phyloP scores from a whole-genome alignment of 23 tunicate species.

The Pegea sp. region DNA sequence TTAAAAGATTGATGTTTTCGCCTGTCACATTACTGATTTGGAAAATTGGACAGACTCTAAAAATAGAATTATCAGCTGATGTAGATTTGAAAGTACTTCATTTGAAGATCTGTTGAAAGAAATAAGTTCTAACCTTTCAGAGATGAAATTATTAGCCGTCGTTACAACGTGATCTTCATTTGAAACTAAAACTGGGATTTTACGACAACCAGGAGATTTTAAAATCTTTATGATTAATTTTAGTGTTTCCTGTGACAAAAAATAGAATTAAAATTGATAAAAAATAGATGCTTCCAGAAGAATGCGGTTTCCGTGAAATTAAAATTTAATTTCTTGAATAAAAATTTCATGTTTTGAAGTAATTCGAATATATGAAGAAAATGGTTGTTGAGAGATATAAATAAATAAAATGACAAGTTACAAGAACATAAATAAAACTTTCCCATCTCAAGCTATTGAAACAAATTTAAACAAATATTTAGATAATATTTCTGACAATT shows the following conservation, averaged over 20 bases:
- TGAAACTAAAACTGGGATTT: conserved; percentile 87
- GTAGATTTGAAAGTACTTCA: neutral
- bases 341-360: too few species aligned
- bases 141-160: conserved; percentile 82
- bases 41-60: conserved; percentile 91
- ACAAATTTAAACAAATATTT: too few species aligned
- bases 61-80: neutral
- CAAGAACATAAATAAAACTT: too few species aligned
- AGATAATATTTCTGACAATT: too few species aligned
- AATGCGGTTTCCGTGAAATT: neutral
- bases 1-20: conserved; percentile 57
- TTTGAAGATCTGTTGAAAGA: neutral
- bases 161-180: conserved; percentile 62
- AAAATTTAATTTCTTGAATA: too few species aligned
- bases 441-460: too few species aligned
- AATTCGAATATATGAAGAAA: too few species aligned
- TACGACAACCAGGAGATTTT: conserved; percentile 90
- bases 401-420: too few species aligned
- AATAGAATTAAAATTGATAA: neutral
- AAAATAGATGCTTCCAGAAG: neutral
- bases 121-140: conserved; percentile 30
- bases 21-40: conserved; percentile 97
- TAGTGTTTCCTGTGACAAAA: conserved; percentile 55
- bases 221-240: conserved; percentile 54
- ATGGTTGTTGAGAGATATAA: too few species aligned